Percentiles rank a stretch among this genome's conserved stretches.
Evolutionary conservation across 2,797 vertebrate species (phyloP).

Genomic region (Pseudocheirus occidentalis): DNA sequence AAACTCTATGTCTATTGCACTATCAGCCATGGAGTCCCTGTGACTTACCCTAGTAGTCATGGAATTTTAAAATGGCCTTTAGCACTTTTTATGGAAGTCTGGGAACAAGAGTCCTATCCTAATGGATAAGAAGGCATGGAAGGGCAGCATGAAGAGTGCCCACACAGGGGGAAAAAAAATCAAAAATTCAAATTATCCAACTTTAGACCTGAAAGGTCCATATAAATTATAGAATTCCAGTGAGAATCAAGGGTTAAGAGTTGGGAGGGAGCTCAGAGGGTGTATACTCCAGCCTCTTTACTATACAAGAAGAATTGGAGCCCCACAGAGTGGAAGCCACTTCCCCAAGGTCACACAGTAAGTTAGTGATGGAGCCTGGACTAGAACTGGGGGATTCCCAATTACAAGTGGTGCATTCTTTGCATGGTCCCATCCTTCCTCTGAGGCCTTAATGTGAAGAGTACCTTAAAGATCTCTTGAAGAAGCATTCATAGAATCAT

Average conservation of each 20-base stretch:
- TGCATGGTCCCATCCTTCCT: rapidly evolving
- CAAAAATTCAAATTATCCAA: not conserved
- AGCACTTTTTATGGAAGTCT: not conserved
- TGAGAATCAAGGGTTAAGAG: not conserved
- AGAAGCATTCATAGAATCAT: not conserved
- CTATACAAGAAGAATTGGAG: not conserved
- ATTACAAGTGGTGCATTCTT: not conserved
- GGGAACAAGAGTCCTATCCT: not conserved
- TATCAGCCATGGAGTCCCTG: not conserved
- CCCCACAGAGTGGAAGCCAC: not conserved
- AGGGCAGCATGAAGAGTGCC: not conserved
- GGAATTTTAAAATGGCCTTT: not conserved
- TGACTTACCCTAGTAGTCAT: not conserved
- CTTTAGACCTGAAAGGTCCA: not conserved
- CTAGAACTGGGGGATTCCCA: rapidly evolving
- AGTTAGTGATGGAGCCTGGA: not conserved
- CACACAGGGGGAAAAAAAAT: not conserved
- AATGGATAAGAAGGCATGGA: not conserved
- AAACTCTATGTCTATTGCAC: not conserved
- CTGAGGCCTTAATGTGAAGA: conserved; percentile 8
- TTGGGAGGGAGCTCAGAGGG: not conserved
- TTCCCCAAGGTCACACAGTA: not conserved
- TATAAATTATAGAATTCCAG: not conserved
- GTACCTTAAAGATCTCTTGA: not conserved
- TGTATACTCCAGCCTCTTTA: not conserved